These are phyloP conservation scores for Dipodomys spectabilis DNA, from an alignment of 2,113 vertebrate genomes.

Conservation along the genomic window DNA sequence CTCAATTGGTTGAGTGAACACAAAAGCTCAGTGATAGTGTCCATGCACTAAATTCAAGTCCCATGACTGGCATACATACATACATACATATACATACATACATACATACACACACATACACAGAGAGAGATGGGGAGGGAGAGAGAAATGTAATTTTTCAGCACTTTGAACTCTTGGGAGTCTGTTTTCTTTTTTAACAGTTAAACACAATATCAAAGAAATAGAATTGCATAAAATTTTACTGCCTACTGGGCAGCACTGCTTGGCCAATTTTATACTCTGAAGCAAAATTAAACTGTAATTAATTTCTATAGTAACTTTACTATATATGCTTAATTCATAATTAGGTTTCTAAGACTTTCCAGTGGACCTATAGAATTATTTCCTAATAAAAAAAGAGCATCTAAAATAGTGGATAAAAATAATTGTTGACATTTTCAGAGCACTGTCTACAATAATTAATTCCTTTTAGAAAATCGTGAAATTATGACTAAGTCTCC, in stretches of 20 bases:
- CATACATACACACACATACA: too few species aligned
- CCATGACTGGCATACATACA: too few species aligned
- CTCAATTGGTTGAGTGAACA: too few species aligned
- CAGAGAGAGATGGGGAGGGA: too few species aligned
- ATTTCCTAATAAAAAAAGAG: conserved; percentile 38
- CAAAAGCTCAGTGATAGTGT: too few species aligned
- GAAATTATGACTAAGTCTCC: neutral
- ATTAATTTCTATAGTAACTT: neutral
- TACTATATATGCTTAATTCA: neutral
- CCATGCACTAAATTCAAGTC: too few species aligned
- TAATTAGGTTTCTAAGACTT: conserved; percentile 15
- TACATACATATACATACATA: too few species aligned
- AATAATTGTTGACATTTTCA: conserved; percentile 33
- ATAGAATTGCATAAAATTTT: neutral
- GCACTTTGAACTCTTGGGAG: neutral
- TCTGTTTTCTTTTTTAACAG: neutral
- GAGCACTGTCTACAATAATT: neutral
- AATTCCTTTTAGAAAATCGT: conserved; percentile 36
- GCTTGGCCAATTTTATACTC: neutral
- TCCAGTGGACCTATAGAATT: conserved; percentile 1
- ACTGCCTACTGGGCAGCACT: neutral
- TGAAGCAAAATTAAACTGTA: neutral
- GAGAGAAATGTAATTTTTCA: neutral
- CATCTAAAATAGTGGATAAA: neutral
- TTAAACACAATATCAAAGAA: conserved; percentile 6